Evolutionary conservation across 2,888 invertebrate species (phyloP).

Genomic region (Cloeon dipterum): DNA sequence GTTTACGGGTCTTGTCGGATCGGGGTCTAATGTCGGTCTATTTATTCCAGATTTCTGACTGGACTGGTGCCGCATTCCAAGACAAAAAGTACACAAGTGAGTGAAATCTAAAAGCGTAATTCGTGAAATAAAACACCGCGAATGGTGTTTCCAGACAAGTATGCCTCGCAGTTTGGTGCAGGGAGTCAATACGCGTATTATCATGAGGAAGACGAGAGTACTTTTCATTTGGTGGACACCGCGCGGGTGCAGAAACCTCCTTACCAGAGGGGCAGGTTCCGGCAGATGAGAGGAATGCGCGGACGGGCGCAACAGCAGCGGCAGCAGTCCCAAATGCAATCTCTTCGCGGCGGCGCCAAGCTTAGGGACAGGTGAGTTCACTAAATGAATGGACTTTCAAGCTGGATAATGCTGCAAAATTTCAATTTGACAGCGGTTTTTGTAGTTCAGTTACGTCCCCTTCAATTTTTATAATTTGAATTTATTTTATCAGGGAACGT

Average conservation of each 20-base stretch:
- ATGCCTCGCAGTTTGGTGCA: constrained; percentile 77
- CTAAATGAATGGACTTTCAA: too few relatives aligned
- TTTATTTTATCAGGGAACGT: constrained; percentile 25
- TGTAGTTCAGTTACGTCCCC: neutral
- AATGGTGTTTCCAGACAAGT: constrained; percentile 38
- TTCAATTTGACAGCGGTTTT: too few relatives aligned
- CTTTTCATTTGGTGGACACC: constrained; percentile 94
- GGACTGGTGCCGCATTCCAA: constrained; percentile 82
- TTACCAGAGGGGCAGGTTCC: constrained; percentile 78
- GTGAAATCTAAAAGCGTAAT: constrained; percentile 12
- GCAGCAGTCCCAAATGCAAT: constrained; percentile 53
- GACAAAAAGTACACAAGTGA: constrained; percentile 85
- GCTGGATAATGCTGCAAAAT: too few relatives aligned
- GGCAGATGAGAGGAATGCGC: constrained; percentile 52
- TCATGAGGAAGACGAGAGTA: constrained; percentile 96
- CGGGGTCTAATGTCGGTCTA: neutral
- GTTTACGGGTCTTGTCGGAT: neutral
- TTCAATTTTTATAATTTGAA: neutral
- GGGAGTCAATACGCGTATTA: constrained; percentile 96
- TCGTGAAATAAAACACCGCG: neutral
- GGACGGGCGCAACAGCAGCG: constrained; percentile 27
- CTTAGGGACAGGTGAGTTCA: constrained; percentile 25
- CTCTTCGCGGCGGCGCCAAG: constrained; percentile 54
- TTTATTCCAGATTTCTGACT: constrained; percentile 54
- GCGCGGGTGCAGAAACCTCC: constrained; percentile 72